Evolutionary conservation across 2,113 vertebrate species (phyloP).

Genomic region (Lanius collurio): DNA sequence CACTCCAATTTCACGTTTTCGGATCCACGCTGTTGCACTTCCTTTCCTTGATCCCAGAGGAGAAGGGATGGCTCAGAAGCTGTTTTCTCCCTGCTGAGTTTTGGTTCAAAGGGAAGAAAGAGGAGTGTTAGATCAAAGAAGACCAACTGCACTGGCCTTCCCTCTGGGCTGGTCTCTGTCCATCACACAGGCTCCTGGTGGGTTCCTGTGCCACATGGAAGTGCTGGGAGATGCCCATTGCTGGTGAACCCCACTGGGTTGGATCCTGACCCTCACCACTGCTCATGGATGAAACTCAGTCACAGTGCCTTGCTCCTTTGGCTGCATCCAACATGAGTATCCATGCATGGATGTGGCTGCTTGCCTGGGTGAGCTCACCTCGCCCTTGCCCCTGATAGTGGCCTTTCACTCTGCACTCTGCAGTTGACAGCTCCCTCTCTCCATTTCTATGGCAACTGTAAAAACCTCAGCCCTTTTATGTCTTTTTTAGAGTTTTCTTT

Average conservation of each 20-base stretch:
- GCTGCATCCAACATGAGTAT: not conserved
- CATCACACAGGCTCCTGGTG: not conserved
- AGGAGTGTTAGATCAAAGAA: not conserved
- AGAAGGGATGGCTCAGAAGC: not conserved
- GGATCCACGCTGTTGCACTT: not conserved
- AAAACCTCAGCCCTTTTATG: constrained; percentile 51
- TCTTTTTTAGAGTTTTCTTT: not conserved
- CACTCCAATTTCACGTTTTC: not conserved
- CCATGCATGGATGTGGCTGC: not conserved
- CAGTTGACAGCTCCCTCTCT: constrained; percentile 58
- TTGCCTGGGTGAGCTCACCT: not conserved
- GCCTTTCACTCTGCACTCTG: constrained; percentile 32
- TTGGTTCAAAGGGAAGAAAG: not conserved
- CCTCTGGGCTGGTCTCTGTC: not conserved
- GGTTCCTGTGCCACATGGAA: not conserved
- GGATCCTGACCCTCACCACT: not conserved
- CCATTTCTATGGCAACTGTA: constrained; percentile 74
- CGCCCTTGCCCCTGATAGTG: not conserved
- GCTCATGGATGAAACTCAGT: not conserved
- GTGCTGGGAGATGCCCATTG: not conserved
- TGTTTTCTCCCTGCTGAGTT: not conserved
- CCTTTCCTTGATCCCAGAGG: not conserved
- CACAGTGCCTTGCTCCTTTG: not conserved
- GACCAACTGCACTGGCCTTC: not conserved
- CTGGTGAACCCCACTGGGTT: fast-evolving